Conservation (phyloP, 35 echinoderm and acorn worm species). For the Apostichopus parvimensis region DNA sequence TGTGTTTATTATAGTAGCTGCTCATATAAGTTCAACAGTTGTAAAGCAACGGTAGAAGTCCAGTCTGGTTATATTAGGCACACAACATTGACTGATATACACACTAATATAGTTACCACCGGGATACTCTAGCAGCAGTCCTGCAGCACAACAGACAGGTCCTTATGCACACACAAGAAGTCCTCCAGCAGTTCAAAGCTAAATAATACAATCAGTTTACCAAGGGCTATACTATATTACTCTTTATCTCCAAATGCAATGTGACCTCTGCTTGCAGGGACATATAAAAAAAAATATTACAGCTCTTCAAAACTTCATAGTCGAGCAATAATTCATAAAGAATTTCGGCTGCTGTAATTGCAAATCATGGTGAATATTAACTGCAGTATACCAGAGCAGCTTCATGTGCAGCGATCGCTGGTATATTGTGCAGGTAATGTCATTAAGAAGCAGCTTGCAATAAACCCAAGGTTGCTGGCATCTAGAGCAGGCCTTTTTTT, state of each 20-base stretch:
- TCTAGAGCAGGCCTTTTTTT: not conserved
- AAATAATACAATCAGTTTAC: too few species aligned
- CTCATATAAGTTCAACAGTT: too few species aligned
- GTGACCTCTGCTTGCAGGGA: slow-evolving; percentile 9
- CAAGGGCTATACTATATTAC: not conserved
- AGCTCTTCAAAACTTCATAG: slow-evolving; percentile 1
- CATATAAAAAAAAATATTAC: too few species aligned
- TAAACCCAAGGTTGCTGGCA: not conserved
- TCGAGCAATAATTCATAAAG: slow-evolving; percentile 16
- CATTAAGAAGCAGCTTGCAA: not conserved
- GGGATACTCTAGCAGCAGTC: too few species aligned
- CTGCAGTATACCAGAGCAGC: not conserved
- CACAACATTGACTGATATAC: too few species aligned
- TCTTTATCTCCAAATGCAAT: slow-evolving; percentile 5
- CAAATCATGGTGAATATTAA: not conserved
- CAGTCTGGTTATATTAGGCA: too few species aligned
- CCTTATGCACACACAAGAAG: too few species aligned
- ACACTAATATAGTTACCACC: too few species aligned
- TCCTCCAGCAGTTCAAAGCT: too few species aligned
- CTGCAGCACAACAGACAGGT: too few species aligned
- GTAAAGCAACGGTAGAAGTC: too few species aligned
- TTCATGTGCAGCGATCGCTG: not conserved
- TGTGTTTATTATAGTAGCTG: too few species aligned
- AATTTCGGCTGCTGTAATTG: slow-evolving; percentile 3
- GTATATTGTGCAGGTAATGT: slow-evolving; percentile 17